Base-by-base conservation (phyloP, 2,113 vertebrate genomes). In the Phylloscopus trochilus region DNA sequence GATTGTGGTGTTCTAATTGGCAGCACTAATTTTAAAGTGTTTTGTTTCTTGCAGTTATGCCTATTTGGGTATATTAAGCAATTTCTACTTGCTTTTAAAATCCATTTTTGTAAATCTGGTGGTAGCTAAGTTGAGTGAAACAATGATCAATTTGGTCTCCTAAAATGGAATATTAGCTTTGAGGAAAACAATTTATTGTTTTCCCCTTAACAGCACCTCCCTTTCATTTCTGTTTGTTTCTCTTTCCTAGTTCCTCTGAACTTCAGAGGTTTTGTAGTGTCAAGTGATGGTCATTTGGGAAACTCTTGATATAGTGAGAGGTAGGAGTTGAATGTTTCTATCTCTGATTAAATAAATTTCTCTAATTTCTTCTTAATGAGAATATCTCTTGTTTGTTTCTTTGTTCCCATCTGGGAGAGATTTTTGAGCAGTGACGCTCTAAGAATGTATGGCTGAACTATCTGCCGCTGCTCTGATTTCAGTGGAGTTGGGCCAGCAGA, bases 361-460 rank as follows among this genome's bases (percentile, higher is more conserved):
- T 67, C 52, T 83, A 46, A 92, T 93, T 92, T 96, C 77, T 90
- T 93, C 60, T 86, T 96, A 95, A 92, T 51, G 59, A 94, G 59
- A 87, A 9, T 84, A 63, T 93, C 74, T 93, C 63, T 83, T 78
- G 64, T 92, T 90, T 51, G 35, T 67, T 81, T 83, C 90, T 75
- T 89, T 79, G 27, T 91, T 96, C 22, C 24, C 64, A 37, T 95
- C 53, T 13, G 31, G 83, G 88, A 93, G 51, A 94, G 26, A 87
- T 90, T 83, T 96, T 83, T 91, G 55, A 94, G 95, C 76, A 87
- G 95, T 93, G 96, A 95, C 12, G 59, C 53, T 83, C 31, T 79
- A 64, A 80, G 47, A 95, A 85, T 92, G 90, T 93, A 89, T 92
- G 88, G 85, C 59, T 77, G 88, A 91, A 59, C 27, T 92, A 52